phyloP scores from a whole-genome alignment of 2,888 invertebrate genomes.

The Chloroclystis v-ata region DNA sequence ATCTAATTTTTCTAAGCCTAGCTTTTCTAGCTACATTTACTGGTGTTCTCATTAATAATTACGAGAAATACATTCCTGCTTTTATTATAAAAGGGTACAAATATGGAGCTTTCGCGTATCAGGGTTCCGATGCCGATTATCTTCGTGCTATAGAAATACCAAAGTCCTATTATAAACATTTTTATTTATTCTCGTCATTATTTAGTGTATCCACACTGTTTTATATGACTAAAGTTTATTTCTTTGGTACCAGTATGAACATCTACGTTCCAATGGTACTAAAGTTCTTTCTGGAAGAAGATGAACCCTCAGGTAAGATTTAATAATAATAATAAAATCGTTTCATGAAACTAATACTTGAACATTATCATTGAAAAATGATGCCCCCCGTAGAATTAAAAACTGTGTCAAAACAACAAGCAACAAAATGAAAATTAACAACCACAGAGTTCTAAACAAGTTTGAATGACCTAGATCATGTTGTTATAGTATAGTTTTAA shows the following conservation, averaged over 20 bases:
- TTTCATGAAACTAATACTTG: too few species aligned
- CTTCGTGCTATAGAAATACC: conserved; percentile 81
- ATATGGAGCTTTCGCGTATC: conserved; percentile 85
- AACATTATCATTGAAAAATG: too few species aligned
- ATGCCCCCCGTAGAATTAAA: too few species aligned
- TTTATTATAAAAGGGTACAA: conserved; percentile 81
- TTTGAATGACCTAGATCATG: too few species aligned
- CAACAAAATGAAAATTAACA: too few species aligned
- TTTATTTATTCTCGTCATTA: conserved; percentile 84
- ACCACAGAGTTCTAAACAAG: too few species aligned
- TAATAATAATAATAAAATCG: too few species aligned
- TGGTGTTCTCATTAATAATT: conserved; percentile 80
- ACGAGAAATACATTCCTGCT: conserved; percentile 82
- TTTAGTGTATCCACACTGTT: conserved; percentile 71
- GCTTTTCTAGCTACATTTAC: conserved; percentile 70
- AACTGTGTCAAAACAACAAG: too few species aligned
- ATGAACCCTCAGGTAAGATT: conserved; percentile 72
- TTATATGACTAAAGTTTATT: conserved; percentile 72
- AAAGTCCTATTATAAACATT: conserved; percentile 89
- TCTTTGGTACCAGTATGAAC: conserved; percentile 66
- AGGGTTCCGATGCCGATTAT: conserved; percentile 66
- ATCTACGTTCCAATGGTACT: conserved; percentile 66
- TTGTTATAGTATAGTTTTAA: too few species aligned
- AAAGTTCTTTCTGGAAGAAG: conserved; percentile 61
- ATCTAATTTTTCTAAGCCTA: conserved; percentile 62